Percentiles rank a stretch among this genome's conserved stretches.
Evolutionary conservation across 64 coral and sea anemone species (phyloP).

Genomic region (Montipora sp.): DNA sequence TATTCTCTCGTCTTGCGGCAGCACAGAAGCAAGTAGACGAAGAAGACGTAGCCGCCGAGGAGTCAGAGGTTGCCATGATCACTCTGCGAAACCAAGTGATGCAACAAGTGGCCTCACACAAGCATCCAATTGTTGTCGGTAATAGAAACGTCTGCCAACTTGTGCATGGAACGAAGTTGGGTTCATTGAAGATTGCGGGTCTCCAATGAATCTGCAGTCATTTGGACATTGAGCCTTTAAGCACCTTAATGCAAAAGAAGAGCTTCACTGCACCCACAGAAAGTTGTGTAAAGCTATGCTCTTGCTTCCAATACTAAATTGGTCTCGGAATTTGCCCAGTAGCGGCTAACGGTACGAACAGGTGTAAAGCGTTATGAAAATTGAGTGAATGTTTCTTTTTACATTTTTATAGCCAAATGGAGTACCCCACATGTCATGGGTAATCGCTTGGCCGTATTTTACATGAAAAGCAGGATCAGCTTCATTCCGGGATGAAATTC

Average conservation of each 20-base stretch:
- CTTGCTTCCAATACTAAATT: not conserved
- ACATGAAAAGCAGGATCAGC: no score
- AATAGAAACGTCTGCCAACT: constrained; percentile 1
- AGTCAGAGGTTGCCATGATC: not conserved
- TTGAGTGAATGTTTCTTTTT: no score
- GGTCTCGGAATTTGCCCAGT: no score
- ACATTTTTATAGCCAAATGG: no score
- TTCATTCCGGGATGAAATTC: no score
- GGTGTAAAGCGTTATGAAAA: no score
- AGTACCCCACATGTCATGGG: no score
- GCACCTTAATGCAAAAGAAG: not conserved
- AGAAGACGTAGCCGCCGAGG: not conserved
- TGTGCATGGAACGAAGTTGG: not conserved
- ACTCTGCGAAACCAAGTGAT: not conserved
- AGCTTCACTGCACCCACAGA: not conserved
- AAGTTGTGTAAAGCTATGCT: not conserved
- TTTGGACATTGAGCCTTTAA: not conserved
- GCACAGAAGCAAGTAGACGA: not conserved
- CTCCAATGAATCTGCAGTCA: not conserved
- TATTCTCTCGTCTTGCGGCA: constrained; percentile 21
- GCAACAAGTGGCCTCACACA: not conserved
- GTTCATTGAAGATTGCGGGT: not conserved
- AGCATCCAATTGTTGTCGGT: constrained; percentile 25
- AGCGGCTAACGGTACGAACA: no score
- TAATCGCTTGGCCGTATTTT: no score